Base-by-base conservation (phyloP, 1,140 invertebrate genomes). In the Cheumatopsyche charites region DNA sequence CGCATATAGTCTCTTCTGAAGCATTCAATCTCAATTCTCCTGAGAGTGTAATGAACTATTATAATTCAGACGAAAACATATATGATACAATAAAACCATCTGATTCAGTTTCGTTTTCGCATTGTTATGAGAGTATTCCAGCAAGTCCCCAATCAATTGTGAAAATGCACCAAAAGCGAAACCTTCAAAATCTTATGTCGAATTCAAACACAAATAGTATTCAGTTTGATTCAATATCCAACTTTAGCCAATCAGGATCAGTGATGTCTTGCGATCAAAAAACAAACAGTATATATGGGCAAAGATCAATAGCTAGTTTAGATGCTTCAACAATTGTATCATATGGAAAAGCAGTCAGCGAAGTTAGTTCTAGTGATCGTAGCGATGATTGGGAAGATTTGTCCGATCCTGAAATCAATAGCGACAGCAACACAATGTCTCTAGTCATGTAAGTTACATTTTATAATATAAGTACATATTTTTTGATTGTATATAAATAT, bases 331-430 rank as follows among this genome's bases (percentile, higher is more conserved):
- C 82, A 71, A 78, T 81, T 43, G 81, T 82, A 25, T 83, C 84
- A 65, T 84, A 84, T 77, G 83, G 82, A 19, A 79, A 80, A 42
- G 77, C 58, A 13, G 81, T 80, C 66, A 84, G 83, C 63, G 82
- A 83, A 62, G 80, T 82, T 2, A 85, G 83, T 61, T 80, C 83
- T 2, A 87, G 85, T 70, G 87, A 88, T 72, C 83, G 86, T 36
- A 89, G 88, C 76, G 88, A 90, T 69, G 88, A 89, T 71, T 90
- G 88, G 88, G 85, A 88, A 58, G 88, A 90, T 74, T 82, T 90
- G 4, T 88, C 87, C 19, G 88, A 89, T 75, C 83, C 84, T 67
- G 87, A 85, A 80, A 78, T 84, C 80, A 21, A 41, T 73, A 78
- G 68, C 71, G 79, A 80, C 29, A 80, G 83, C 65, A 81, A 81